A percentile compares a stretch with the other conserved stretches of the same genome.
Evolutionary conservation across 2,113 vertebrate genomes (phyloP).

Genomic region (Poeciliopsis occidentalis): DNA sequence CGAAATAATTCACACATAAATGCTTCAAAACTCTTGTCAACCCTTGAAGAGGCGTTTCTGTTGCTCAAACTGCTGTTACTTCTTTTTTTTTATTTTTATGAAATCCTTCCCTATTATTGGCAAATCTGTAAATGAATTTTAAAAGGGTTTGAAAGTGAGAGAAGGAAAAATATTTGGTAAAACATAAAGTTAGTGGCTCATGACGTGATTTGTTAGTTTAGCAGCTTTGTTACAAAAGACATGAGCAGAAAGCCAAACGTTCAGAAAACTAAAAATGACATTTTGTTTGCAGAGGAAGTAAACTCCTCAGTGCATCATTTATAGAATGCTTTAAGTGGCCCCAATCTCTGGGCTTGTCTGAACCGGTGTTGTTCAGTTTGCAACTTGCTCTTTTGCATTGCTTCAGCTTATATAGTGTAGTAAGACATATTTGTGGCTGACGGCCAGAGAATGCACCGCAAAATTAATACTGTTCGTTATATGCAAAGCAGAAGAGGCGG

Average conservation of each 20-base stretch:
- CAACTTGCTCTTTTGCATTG: not conserved
- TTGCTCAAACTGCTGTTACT: no score
- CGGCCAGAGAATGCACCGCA: not conserved
- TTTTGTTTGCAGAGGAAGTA: not conserved
- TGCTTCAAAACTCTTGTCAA: no score
- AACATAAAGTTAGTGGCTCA: no score
- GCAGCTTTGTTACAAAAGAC: not conserved
- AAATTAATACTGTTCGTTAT: not conserved
- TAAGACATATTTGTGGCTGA: conserved; percentile 1
- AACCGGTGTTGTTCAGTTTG: not conserved
- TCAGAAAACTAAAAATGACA: not conserved
- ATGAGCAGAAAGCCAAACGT: not conserved
- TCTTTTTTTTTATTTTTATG: no score
- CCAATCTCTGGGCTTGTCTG: conserved; percentile 8
- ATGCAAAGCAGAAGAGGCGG: conserved; percentile 45
- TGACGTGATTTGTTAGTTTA: not conserved
- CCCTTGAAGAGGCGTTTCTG: no score
- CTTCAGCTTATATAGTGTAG: not conserved
- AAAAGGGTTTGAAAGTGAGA: no score
- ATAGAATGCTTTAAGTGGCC: not conserved
- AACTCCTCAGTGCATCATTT: not conserved
- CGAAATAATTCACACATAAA: no score
- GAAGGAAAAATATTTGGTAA: no score
- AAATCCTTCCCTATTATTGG: no score
- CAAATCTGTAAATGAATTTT: no score